Evolutionary conservation across 2,113 vertebrate species (phyloP).

Genomic region (Verasper variegatus): DNA sequence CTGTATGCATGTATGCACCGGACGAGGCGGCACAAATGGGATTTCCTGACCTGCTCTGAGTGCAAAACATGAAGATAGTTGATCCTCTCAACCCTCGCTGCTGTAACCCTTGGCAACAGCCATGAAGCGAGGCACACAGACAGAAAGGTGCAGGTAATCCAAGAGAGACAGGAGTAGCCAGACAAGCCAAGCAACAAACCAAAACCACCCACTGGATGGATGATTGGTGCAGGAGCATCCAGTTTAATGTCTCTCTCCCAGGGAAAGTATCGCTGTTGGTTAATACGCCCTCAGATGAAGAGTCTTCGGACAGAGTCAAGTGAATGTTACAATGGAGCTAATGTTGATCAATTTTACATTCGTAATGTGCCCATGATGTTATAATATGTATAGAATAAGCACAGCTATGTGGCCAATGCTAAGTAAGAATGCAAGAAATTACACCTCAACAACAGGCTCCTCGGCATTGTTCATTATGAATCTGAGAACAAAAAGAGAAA

Average conservation of each 20-base stretch:
- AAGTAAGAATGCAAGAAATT: no score
- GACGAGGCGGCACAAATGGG: neutral
- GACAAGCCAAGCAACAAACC: slow-evolving; percentile 25
- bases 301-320: neutral
- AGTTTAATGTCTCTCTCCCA: slow-evolving; percentile 15
- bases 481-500: no score
- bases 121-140: slow-evolving; percentile 2
- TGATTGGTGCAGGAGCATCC: slow-evolving; percentile 3
- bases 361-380: neutral
- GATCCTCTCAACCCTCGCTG: no score
- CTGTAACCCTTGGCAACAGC: slow-evolving; percentile 34
- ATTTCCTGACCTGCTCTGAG: slow-evolving; percentile 9
- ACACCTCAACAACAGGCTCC: no score
- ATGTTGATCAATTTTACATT: no score
- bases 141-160: slow-evolving; percentile 15
- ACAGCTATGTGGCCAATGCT: neutral
- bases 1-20: neutral
- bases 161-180: slow-evolving; percentile 18
- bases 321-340: neutral
- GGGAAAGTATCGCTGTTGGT: neutral
- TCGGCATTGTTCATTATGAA: no score
- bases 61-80: slow-evolving; percentile 1
- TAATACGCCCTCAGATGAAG: slow-evolving; percentile 6
- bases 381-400: neutral
- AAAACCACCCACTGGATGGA: neutral